Evolutionary conservation across 2,113 vertebrate genomes (phyloP).

Genomic region (Neolamprologus cancellatus): DNA sequence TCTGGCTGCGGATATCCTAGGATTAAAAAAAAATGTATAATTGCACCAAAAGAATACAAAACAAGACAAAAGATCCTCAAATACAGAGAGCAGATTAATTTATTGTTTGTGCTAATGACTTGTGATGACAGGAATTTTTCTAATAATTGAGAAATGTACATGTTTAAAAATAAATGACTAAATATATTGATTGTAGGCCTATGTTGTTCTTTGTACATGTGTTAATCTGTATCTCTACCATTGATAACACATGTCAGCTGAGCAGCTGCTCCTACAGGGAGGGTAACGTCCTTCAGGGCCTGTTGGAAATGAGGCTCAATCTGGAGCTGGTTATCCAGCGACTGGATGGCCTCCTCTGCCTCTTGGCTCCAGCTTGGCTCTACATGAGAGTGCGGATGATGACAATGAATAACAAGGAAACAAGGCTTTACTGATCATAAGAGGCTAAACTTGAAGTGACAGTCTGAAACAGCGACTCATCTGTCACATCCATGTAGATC

Average conservation of each 20-base stretch:
- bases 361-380: constrained; percentile 60
- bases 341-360: constrained; percentile 50
- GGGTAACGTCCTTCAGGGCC: constrained; percentile 42
- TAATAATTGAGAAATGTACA: not conserved
- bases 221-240: constrained; percentile 23
- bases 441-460: constrained; percentile 53
- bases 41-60: not conserved
- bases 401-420: not conserved
- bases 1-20: constrained; percentile 71
- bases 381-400: constrained; percentile 26
- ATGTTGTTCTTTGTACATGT: not conserved
- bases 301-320: constrained; percentile 50
- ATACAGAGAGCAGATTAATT: not conserved
- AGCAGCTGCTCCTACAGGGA: constrained; percentile 51
- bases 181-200: not conserved
- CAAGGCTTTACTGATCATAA: constrained; percentile 41
- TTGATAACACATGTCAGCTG: constrained; percentile 57
- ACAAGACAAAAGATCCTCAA: not conserved
- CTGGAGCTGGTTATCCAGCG: constrained; percentile 65
- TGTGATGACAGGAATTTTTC: not conserved
- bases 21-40: not conserved
- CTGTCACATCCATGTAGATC: constrained; percentile 21
- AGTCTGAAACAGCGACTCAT: constrained; percentile 42
- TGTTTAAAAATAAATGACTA: not conserved
- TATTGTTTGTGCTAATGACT: not conserved